phyloP scores from a whole-genome alignment of 1,140 invertebrate species.

The Oedothorax gibbosus region DNA sequence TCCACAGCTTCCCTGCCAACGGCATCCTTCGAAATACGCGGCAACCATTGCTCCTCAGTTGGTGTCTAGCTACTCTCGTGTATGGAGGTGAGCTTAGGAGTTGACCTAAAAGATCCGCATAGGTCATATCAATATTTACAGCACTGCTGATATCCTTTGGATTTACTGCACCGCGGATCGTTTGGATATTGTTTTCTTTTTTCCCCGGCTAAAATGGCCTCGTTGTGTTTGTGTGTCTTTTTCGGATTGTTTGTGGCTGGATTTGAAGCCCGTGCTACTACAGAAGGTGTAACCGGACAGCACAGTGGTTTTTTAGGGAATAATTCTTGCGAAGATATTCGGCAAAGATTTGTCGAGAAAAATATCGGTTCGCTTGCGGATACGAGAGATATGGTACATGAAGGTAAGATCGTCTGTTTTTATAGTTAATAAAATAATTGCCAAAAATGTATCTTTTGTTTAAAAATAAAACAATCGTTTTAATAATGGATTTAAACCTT shows the following conservation, averaged over 20 bases:
- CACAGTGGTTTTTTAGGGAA: slow-evolving; percentile 28
- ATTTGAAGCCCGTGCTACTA: slow-evolving; percentile 12
- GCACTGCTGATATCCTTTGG: slow-evolving; percentile 1
- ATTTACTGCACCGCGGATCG: background rate
- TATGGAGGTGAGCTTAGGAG: slow-evolving; percentile 25
- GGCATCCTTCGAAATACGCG: background rate
- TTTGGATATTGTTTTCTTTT: background rate
- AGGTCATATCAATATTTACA: slow-evolving; percentile 35
- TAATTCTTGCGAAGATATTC: slow-evolving; percentile 47
- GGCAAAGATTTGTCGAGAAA: slow-evolving; percentile 37
- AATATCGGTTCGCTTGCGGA: slow-evolving; percentile 33
- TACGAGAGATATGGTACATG: slow-evolving; percentile 43
- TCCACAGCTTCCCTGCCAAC: slow-evolving; percentile 30
- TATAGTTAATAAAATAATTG: background rate
- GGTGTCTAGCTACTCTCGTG: slow-evolving; percentile 29
- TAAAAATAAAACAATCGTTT: too few relatives aligned
- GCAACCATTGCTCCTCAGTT: slow-evolving; percentile 50
- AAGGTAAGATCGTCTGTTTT: slow-evolving; percentile 36
- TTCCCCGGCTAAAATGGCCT: slow-evolving; percentile 3
- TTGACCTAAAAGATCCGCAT: slow-evolving; percentile 28
- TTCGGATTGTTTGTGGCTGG: slow-evolving; percentile 30
- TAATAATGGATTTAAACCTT: too few relatives aligned
- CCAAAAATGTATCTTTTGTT: too few relatives aligned
- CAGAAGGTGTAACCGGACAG: background rate
- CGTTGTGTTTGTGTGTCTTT: slow-evolving; percentile 32